Percentiles rank a stretch among this genome's conserved stretches.
These are phyloP conservation scores for Epinotia brunnichana DNA, from an alignment of 2,888 invertebrate species.

Conservation along the genomic window DNA sequence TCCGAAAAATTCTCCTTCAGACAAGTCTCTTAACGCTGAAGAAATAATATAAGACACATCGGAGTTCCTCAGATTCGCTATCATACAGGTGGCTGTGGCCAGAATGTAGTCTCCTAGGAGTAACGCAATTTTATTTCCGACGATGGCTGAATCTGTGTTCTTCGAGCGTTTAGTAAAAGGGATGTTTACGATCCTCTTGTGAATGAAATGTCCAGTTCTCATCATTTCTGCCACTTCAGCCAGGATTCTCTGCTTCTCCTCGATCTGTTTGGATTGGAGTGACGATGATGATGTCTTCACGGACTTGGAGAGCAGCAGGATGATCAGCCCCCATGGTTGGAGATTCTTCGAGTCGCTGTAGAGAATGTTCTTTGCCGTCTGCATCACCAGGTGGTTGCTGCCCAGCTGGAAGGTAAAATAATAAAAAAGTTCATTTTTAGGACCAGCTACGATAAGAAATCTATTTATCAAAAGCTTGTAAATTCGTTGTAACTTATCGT, in stretches of 20 bases:
- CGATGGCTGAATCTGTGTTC: conserved; percentile 88
- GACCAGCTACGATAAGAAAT: too few species aligned
- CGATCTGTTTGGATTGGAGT: conserved; percentile 84
- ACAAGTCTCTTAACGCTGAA: conserved; percentile 90
- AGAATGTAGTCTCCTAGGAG: conserved; percentile 93
- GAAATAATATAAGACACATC: conserved; percentile 92
- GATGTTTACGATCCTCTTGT: conserved; percentile 84
- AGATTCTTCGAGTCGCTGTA: conserved; percentile 92
- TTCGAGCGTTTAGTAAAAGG: conserved; percentile 81
- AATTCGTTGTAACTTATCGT: too few species aligned
- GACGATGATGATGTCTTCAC: conserved; percentile 83
- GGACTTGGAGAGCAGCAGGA: conserved; percentile 92
- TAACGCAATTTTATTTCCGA: conserved; percentile 94
- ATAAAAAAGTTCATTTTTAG: background rate
- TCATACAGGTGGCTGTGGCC: conserved; percentile 90
- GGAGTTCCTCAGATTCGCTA: conserved; percentile 89
- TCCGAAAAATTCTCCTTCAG: conserved; percentile 92
- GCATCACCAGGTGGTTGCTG: conserved; percentile 92
- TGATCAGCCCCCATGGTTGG: conserved; percentile 93
- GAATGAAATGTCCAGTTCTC: conserved; percentile 92
- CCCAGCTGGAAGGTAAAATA: conserved; percentile 83
- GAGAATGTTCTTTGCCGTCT: conserved; percentile 92
- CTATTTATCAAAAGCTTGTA: too few species aligned
- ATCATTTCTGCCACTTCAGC: conserved; percentile 93
- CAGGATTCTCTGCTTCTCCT: conserved; percentile 76